A percentile compares a stretch with the other conserved stretches of the same genome.
These are phyloP conservation scores for Ostrea denselamellosa DNA, from an alignment of 1,140 invertebrate genomes.

Conservation along the genomic window DNA sequence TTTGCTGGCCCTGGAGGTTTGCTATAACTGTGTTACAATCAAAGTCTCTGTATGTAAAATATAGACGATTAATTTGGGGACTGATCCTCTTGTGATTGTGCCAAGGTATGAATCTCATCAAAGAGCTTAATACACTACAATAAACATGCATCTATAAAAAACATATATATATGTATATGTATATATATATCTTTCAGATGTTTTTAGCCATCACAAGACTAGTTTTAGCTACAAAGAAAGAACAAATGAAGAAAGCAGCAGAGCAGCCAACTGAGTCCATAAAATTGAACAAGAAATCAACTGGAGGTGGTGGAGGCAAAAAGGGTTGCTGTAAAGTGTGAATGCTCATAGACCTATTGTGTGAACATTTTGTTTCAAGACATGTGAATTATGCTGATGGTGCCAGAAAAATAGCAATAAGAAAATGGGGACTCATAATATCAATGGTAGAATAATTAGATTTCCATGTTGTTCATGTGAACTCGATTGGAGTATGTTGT, in stretches of 20 bases:
- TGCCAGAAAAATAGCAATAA: conserved; percentile 24
- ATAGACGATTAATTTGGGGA: no score
- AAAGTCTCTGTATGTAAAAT: no score
- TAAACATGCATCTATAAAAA: no score
- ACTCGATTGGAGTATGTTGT: not conserved
- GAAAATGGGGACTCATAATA: not conserved
- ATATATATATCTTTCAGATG: conserved; percentile 82
- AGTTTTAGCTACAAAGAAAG: conserved; percentile 85
- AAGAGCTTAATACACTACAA: no score
- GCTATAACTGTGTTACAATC: no score
- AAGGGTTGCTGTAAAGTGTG: conserved; percentile 54
- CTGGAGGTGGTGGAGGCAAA: conserved; percentile 44
- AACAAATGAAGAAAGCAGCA: conserved; percentile 75
- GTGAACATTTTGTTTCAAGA: not conserved
- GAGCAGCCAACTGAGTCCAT: conserved; percentile 77
- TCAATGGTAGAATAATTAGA: conserved; percentile 10
- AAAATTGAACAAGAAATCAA: conserved; percentile 60
- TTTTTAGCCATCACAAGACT: conserved; percentile 87
- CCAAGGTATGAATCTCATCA: no score
- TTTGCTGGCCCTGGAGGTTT: no score
- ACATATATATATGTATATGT: no score
- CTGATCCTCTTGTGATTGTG: no score
- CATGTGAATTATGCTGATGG: conserved; percentile 3
- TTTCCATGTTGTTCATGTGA: conserved; percentile 12
- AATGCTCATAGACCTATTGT: conserved; percentile 55